A percentile compares a stretch with the other conserved stretches of the same genome.
phyloP scores from a whole-genome alignment of 2,113 vertebrate genomes.

The Gavia stellata region DNA sequence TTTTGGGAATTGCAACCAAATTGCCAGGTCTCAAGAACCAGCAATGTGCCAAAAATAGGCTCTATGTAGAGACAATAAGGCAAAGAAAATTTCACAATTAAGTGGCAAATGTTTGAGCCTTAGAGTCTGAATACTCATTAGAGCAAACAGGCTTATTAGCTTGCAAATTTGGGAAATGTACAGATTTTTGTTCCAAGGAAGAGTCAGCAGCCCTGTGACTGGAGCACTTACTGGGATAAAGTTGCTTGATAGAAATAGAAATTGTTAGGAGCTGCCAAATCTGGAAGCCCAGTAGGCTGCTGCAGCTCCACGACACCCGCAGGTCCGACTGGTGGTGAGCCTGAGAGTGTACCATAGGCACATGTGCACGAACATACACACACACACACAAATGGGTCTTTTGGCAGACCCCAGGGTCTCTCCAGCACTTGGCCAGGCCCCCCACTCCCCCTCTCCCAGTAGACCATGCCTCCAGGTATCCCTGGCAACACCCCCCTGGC shows the following conservation, averaged over 20 bases:
- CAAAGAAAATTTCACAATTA: not conserved
- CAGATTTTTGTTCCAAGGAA: not conserved
- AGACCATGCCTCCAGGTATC: not conserved
- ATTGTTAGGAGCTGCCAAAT: not conserved
- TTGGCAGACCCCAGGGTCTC: not conserved
- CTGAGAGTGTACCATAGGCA: accelerated
- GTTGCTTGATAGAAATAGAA: not conserved
- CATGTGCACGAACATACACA: accelerated
- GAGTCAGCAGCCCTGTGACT: not conserved
- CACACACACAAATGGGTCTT: not conserved
- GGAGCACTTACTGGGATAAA: not conserved
- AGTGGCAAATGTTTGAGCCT: not conserved
- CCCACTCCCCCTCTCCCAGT: not conserved
- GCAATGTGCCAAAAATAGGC: not conserved
- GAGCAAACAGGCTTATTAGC: not conserved
- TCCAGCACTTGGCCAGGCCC: not conserved
- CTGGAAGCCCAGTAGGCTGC: accelerated
- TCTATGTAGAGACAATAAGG: not conserved
- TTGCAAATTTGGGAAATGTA: not conserved
- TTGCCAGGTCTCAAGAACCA: not conserved
- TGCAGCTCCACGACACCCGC: accelerated
- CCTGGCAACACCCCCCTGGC: not conserved
- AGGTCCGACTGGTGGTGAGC: accelerated
- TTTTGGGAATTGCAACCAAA: not conserved
- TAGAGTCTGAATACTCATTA: not conserved